Evolutionary conservation across 2,888 invertebrate species (phyloP), one percentile per base, ranked within the genome.

Genomic region (Zygothrica quintamaculata): DNA sequence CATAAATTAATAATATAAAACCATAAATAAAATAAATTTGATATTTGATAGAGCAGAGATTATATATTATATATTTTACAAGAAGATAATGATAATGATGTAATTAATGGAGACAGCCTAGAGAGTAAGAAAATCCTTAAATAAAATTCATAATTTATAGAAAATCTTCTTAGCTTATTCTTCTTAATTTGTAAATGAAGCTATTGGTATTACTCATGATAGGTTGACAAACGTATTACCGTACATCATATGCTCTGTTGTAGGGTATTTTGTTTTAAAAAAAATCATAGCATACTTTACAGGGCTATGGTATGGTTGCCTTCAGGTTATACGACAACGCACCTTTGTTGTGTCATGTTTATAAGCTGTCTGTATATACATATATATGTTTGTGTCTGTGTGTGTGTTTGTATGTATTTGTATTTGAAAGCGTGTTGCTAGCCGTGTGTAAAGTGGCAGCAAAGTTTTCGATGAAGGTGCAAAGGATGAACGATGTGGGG

Each of bases 281-380:
- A 7, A 69, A 56, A 70, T 43, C 65, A 61, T 70, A 50, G 61
- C 65, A 74, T 73, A 69, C 55, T 55, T 64, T 47, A 0, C 37
- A 13, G 52, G 22, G 51, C 37, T 36, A 16, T 11, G 22, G 8
- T 29, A 22, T 26, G n/a, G n/a, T 40, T 57, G 40, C 42, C 66
- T 74, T 53, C 50, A 53, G 78, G 62, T 59, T 67, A 50, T 55
- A 79, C 52, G 59, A 40, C 57, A 46, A 43, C 62, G 59, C 65
- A 81, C 74, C 85, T 84, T 77, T 69, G 55, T 77, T 77, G 40
- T 59, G 59, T 46, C 36, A 61, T 59, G 61, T 60, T 65, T 64
- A 42, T 60, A 26, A 22, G 15, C 18, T 7, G 15, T 1, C 9
- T 26, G 25, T 55, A 25, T 56, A 18, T 29, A 15, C 46, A 13